These are phyloP conservation scores for Lophotis ruficrista DNA, from an alignment of 2,113 vertebrate genomes.

Conservation along the genomic window DNA sequence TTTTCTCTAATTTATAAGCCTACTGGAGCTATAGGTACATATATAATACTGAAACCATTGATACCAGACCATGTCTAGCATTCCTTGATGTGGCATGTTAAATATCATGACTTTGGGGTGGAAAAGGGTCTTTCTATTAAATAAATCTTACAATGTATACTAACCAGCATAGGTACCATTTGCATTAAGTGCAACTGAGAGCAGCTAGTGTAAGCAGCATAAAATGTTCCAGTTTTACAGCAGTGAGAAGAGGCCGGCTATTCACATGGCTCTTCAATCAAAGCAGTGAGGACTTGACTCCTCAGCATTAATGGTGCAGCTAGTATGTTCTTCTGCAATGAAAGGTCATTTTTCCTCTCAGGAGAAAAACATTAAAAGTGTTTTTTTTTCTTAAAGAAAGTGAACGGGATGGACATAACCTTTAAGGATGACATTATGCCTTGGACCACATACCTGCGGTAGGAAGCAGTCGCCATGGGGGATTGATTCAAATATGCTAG, in stretches of 20 bases:
- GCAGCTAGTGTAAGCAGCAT: not conserved
- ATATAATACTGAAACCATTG: not conserved
- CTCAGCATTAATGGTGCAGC: not conserved
- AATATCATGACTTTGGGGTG: not conserved
- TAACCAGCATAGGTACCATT: not conserved
- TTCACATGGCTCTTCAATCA: not conserved
- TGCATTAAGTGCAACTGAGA: not conserved
- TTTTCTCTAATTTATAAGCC: not conserved
- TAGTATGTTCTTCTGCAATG: slow-evolving; percentile 3
- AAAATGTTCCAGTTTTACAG: not conserved
- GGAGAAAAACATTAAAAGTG: not conserved
- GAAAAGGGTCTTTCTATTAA: not conserved
- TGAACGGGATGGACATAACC: not conserved
- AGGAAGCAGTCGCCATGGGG: not conserved
- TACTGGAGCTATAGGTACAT: not conserved
- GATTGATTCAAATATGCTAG: not conserved
- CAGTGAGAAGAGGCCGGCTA: not conserved
- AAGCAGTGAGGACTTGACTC: not conserved
- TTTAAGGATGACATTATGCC: not conserved
- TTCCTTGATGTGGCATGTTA: not conserved
- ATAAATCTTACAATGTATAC: not conserved
- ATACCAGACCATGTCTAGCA: not conserved
- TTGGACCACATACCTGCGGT: not conserved
- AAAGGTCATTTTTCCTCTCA: slow-evolving; percentile 19
- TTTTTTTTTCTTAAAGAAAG: not conserved